Evolutionary conservation across 2,888 invertebrate genomes (phyloP), one percentile per base, ranked within the genome.

Genomic region (Watsonalla cultraria): DNA sequence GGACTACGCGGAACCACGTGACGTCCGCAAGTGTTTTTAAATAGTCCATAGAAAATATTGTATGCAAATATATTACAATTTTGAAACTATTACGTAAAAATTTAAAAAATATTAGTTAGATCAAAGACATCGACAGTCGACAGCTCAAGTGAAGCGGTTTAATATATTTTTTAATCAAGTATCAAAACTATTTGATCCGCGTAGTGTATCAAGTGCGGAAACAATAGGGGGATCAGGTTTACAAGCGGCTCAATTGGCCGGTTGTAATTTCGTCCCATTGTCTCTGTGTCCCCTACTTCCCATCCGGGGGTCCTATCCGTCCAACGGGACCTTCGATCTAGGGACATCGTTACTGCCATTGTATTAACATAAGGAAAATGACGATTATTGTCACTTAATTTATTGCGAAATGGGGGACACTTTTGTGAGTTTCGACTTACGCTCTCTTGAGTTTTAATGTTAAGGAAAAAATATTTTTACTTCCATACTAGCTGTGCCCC

Each of bases 181-280:
- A 81, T 84, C 88, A 86, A 89, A 68, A 58, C 57, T 4, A 6
- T 0, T 48, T 6, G 13, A 15, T 73, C 72, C 58, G 35, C 47
- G 14, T 54, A 51, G 52, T 59, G 61, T 68, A 78, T 75, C 70
- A 78, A 80, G 77, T 85, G 82, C 84, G 88, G 89, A 87, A 88
- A 90, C 90, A 90, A 89, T 89, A 80, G 84, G 82, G 84, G 82
- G 86, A 89, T 87, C 87, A 87, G 81, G 83, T 83, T 80, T 77
- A 82, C 82, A 82, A 84, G 82, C 82, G 71, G 78, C 82, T 85
- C 90, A 90, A 91, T 90, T 90, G 90, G 87, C 86, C 89, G 86
- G 85, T 74, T 77, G 87, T 89, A 86, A 90, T 89, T 89, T 86
- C 76, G 82, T 78, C 78, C 82, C 66, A 90, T 90, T 90, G 90